Conservation (phyloP, 2,113 vertebrate genomes). For the Rhombomys opimus region DNA sequence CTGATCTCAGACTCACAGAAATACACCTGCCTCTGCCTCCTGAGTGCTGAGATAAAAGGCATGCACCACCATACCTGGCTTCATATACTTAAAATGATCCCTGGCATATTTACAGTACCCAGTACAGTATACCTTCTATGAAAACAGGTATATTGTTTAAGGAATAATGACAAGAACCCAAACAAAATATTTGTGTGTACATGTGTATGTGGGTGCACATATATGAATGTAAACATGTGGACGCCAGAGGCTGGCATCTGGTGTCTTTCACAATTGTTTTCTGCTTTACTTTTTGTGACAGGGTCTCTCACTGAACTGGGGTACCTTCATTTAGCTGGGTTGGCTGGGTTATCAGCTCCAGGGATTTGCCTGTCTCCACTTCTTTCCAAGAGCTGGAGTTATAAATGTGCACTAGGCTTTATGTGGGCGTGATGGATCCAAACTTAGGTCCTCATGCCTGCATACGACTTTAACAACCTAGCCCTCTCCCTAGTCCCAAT, state of each 20-base stretch:
- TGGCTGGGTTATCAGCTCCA: not conserved
- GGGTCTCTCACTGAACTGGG: not conserved
- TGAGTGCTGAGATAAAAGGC: not conserved
- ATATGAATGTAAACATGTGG: not conserved
- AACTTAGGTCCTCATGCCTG: not conserved
- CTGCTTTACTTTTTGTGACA: not conserved
- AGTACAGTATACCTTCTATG: not conserved
- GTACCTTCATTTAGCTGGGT: not conserved
- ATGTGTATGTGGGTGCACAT: too few species aligned
- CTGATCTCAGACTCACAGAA: not conserved
- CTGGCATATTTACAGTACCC: fast-evolving
- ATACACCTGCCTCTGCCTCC: not conserved
- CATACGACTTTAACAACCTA: not conserved
- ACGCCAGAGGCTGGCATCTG: not conserved
- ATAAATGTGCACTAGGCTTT: not conserved
- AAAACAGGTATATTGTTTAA: not conserved
- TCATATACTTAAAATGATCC: not conserved
- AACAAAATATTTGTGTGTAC: not conserved
- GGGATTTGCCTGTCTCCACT: not conserved
- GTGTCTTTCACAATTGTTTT: not conserved
- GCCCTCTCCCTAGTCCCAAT: not conserved
- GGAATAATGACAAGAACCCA: not conserved
- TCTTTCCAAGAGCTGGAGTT: not conserved
- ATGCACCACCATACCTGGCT: not conserved
- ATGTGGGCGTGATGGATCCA: not conserved